Base-by-base conservation (phyloP, 2,888 invertebrate genomes). In the Cosmia trapezina region DNA sequence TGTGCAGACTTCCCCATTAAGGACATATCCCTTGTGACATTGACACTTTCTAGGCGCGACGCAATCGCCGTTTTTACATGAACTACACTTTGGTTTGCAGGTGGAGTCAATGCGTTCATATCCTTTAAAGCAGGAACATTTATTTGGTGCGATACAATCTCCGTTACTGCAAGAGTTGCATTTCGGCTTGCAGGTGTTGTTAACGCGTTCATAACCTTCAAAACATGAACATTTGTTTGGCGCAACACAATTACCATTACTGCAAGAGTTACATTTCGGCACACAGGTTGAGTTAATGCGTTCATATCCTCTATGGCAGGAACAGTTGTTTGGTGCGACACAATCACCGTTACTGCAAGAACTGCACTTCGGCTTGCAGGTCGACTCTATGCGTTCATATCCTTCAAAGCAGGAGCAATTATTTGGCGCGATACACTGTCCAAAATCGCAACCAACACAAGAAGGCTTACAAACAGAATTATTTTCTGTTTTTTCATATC, bases 51-150 rank as follows among this genome's bases (percentile, higher is more conserved):
- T 78, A 7, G 88, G 89, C 0, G 71, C 75, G 0, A 80, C 65
- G 56, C 88, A 88, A 11, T 76, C 71, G 1, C 88, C 88, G 60
- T 87, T 83, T 2, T 47, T 54, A 62, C 89, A 88, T 54, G 57
- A 54, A 54, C 33, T 54, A 54, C 83, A 80, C 22, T 56, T 70
- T 4, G 78, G 81, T 22, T 56, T 70, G 47, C 78, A 79, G 3
- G 28, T 47, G 17, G 54, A 64, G 57, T 45, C 59, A 14, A 37
- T 49, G n/a, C n/a, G 28, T 43, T 54, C 61, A 45, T 76, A 81
- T 22, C 73, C 82, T 7, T 49, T 17, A 11, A 37, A 37, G 43
- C 86, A 86, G 11, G 37, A 33, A 47, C 86, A 86, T 1, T 54
- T 51, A 4, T 74, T 51, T 7, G 78, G 80, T 11, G 57, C 57